Conservation (phyloP, 2,888 invertebrate species). For the Fragum whitleyi region DNA sequence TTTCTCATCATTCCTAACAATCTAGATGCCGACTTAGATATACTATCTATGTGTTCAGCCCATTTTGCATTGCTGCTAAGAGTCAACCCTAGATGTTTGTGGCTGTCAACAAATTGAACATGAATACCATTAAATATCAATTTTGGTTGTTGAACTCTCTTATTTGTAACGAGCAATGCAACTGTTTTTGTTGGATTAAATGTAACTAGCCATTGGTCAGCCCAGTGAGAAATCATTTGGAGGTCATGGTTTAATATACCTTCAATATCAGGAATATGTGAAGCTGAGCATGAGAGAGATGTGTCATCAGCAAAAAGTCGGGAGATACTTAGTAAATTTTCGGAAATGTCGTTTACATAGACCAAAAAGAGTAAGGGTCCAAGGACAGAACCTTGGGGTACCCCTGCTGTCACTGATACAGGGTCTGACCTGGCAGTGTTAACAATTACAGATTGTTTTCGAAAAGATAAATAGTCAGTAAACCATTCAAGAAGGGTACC, state of each 20-base stretch:
- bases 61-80: no score
- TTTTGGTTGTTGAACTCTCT: not conserved
- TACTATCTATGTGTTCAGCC: no score
- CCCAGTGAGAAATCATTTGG: constrained; percentile 20
- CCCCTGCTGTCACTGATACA: not conserved
- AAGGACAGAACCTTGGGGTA: constrained; percentile 43
- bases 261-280: constrained; percentile 19
- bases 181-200: constrained; percentile 42
- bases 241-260: constrained; percentile 31
- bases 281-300: constrained; percentile 29
- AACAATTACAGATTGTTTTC: constrained; percentile 33
- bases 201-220: constrained; percentile 34
- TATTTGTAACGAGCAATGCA: constrained; percentile 22
- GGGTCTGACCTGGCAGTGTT: not conserved
- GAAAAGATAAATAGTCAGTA: constrained; percentile 32
- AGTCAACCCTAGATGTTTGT: no score
- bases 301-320: constrained; percentile 49
- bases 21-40: no score
- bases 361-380: constrained; percentile 39
- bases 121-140: constrained; percentile 10
- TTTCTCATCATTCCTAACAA: no score
- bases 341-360: constrained; percentile 43
- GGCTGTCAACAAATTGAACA: no score
- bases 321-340: constrained; percentile 30
- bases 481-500: constrained; percentile 40